These are phyloP conservation scores for Myotis yumanensis DNA, from an alignment of 2,113 vertebrate species.

Conservation along the genomic window DNA sequence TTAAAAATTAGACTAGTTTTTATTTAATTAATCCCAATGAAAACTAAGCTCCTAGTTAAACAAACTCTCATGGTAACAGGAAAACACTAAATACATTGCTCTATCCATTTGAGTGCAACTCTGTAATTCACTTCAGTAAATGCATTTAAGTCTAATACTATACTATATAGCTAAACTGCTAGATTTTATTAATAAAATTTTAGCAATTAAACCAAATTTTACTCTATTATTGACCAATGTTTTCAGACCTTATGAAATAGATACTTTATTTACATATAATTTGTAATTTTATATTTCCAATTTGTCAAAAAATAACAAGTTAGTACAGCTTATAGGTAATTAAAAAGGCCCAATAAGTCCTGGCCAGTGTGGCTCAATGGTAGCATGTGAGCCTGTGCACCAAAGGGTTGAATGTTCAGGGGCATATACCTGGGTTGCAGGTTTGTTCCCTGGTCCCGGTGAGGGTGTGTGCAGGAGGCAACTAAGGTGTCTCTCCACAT, in stretches of 20 bases:
- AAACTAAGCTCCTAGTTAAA: neutral
- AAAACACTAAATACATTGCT: neutral
- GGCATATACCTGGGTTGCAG: too few species aligned
- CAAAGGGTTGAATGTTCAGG: too few species aligned
- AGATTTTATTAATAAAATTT: slow-evolving; percentile 29
- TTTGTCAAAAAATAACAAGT: slow-evolving; percentile 38
- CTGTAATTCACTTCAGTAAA: neutral
- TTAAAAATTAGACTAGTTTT: slow-evolving; percentile 11
- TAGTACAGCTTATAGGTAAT: neutral
- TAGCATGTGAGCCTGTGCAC: too few species aligned
- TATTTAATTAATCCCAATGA: slow-evolving; percentile 21
- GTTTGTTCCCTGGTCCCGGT: too few species aligned
- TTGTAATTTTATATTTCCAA: neutral
- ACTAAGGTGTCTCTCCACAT: too few species aligned
- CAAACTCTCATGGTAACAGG: neutral
- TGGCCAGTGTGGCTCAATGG: too few species aligned
- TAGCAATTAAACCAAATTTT: slow-evolving; percentile 2
- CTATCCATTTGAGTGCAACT: neutral
- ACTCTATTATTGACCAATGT: neutral
- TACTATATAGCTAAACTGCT: neutral
- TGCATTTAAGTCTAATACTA: neutral
- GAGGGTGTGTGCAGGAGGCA: too few species aligned
- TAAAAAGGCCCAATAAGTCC: neutral
- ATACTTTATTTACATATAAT: neutral
- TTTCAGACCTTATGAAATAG: slow-evolving; percentile 41